phyloP scores from a whole-genome alignment of 2,113 vertebrate species.

The Aleadryas rufinucha region DNA sequence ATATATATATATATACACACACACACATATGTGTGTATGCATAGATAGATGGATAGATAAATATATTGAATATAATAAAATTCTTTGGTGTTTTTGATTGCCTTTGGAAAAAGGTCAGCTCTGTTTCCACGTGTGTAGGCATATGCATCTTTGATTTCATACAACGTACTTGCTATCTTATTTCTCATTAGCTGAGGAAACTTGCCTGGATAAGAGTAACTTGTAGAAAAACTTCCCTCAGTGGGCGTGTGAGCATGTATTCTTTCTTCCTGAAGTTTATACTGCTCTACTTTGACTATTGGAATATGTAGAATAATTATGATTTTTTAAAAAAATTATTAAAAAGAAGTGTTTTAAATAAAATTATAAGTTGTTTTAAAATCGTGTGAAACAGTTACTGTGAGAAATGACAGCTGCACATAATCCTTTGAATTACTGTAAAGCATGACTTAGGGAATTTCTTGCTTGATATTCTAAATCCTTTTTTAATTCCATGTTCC shows the following conservation, averaged over 20 bases:
- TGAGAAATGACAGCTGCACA: neutral
- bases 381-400: neutral
- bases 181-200: neutral
- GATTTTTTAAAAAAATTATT: neutral
- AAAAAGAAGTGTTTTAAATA: neutral
- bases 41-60: no score
- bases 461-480: neutral
- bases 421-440: neutral
- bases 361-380: neutral
- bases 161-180: neutral
- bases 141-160: neutral
- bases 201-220: neutral
- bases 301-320: neutral
- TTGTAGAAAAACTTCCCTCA: neutral
- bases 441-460: neutral
- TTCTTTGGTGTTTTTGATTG: neutral
- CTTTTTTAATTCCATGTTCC: neutral
- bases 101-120: neutral
- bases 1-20: neutral
- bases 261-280: neutral
- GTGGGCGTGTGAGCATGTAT: rapidly evolving
- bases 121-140: neutral
- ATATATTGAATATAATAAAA: neutral
- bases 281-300: neutral
- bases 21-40: no score